A percentile compares a stretch with the other conserved stretches of the same genome.
Evolutionary conservation across 2,888 invertebrate genomes (phyloP).

Genomic region (Leucophenga maculata): DNA sequence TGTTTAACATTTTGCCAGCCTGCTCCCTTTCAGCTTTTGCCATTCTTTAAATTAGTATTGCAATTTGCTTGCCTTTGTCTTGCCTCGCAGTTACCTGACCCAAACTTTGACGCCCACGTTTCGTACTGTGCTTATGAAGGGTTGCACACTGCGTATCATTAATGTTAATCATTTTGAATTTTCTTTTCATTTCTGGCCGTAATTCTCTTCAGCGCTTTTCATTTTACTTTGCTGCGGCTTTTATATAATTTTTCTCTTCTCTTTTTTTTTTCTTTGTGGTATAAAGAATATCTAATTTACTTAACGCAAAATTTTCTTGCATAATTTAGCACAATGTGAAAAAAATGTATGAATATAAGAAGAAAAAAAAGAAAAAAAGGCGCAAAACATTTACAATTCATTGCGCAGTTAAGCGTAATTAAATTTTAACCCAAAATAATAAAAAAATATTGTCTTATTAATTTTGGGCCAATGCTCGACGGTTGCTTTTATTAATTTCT

Average conservation of each 20-base stretch:
- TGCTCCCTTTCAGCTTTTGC: background rate
- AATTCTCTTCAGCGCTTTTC: background rate
- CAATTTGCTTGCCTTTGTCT: conserved; percentile 54
- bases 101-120: background rate
- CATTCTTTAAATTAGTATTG: conserved; percentile 58
- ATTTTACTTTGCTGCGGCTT: background rate
- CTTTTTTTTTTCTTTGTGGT: conserved; percentile 3
- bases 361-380: conserved; percentile 4
- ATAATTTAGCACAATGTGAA: conserved; percentile 41
- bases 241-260: background rate
- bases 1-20: conserved; percentile 37
- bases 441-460: conserved; percentile 30
- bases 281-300: conserved; percentile 31
- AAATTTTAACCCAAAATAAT: conserved; percentile 54
- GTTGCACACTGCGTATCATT: conserved; percentile 46
- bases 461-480: background rate
- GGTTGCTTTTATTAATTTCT: no score
- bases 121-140: background rate
- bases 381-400: conserved; percentile 59
- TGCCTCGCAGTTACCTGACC: no score
- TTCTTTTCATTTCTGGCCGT: conserved; percentile 40
- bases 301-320: conserved; percentile 40
- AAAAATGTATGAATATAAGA: background rate
- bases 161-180: conserved; percentile 63
- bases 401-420: conserved; percentile 64